phyloP scores from a whole-genome alignment of 2,113 vertebrate genomes.

The Oxygymnocypris stewartii region DNA sequence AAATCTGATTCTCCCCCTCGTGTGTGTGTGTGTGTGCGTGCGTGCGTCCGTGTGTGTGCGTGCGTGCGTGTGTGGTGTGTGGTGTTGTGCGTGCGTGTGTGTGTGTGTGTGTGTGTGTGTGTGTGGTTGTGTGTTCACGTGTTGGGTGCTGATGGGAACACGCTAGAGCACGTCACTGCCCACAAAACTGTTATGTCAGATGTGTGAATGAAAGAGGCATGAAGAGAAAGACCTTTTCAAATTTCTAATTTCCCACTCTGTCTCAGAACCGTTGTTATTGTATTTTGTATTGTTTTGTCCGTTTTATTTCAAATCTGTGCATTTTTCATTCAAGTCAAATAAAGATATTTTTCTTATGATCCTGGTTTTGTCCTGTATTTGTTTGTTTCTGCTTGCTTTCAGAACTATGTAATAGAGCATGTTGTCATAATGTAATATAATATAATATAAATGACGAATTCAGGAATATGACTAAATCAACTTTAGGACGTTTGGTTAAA shows the following conservation, averaged over 20 bases:
- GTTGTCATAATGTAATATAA: no score
- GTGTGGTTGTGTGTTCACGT: slow-evolving; percentile 26
- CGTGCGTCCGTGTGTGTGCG: not conserved
- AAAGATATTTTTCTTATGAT: slow-evolving; percentile 37
- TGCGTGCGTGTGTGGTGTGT: no score
- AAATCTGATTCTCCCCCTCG: slow-evolving; percentile 12
- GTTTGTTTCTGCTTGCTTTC: not conserved
- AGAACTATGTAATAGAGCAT: no score
- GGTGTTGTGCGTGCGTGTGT: slow-evolving; percentile 30
- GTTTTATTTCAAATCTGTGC: not conserved
- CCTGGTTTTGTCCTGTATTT: not conserved
- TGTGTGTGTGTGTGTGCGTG: not conserved
- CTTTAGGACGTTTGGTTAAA: not conserved
- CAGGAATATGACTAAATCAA: not conserved
- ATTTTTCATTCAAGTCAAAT: not conserved
- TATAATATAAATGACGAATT: no score
- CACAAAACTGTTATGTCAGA: slow-evolving; percentile 65
- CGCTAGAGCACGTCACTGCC: slow-evolving; percentile 59
- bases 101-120: slow-evolving; percentile 24
- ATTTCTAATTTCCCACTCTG: not conserved
- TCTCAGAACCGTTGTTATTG: not conserved
- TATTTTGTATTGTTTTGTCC: not conserved
- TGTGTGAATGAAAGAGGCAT: slow-evolving; percentile 57
- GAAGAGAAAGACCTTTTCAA: slow-evolving; percentile 66
- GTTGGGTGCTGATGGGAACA: slow-evolving; percentile 8